These are phyloP conservation scores for Xestobium rufovillosum DNA, from an alignment of 2,888 invertebrate genomes.

Conservation along the genomic window DNA sequence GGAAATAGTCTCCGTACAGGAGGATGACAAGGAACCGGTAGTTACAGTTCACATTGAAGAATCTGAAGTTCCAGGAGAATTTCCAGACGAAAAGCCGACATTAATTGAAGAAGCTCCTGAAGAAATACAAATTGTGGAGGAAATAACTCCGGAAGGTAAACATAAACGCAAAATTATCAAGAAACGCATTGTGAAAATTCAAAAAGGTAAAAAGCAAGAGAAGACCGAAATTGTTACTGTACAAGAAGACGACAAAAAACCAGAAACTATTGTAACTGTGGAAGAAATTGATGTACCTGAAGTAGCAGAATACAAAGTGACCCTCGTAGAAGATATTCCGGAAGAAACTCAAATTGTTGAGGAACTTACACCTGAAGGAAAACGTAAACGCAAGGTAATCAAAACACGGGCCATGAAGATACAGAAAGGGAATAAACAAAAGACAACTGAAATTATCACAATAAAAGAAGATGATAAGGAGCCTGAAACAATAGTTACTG, in stretches of 20 bases:
- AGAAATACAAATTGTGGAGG: constrained; percentile 28
- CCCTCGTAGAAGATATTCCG: constrained; percentile 12
- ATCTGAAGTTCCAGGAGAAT: constrained; percentile 26
- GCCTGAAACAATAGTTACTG: constrained; percentile 35
- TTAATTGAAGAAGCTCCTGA: constrained; percentile 27
- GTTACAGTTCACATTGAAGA: constrained; percentile 41
- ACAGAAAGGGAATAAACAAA: constrained; percentile 20
- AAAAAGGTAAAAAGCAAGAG: constrained; percentile 32
- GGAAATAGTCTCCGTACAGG: constrained; percentile 39
- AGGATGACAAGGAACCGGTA: constrained; percentile 42
- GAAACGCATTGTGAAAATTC: constrained; percentile 37
- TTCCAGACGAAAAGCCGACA: constrained; percentile 27
- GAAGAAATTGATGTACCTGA: constrained; percentile 17
- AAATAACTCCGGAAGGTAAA: constrained; percentile 26
- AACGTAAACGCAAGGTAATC: constrained; percentile 29
- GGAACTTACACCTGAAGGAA: constrained; percentile 21
- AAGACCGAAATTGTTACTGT: constrained; percentile 43
- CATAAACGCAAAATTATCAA: constrained; percentile 29
- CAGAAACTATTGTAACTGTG: constrained; percentile 32
- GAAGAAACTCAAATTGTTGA: constrained; percentile 23
- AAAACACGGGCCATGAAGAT: constrained; percentile 41
- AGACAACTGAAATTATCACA: constrained; percentile 26
- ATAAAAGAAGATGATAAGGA: constrained; percentile 21
- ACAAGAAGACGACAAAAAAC: constrained; percentile 42
- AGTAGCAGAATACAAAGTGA: constrained; percentile 14